phyloP scores from a whole-genome alignment of 92 coral and sea anemone genomes.

The Umimayanthus chanpuru region DNA sequence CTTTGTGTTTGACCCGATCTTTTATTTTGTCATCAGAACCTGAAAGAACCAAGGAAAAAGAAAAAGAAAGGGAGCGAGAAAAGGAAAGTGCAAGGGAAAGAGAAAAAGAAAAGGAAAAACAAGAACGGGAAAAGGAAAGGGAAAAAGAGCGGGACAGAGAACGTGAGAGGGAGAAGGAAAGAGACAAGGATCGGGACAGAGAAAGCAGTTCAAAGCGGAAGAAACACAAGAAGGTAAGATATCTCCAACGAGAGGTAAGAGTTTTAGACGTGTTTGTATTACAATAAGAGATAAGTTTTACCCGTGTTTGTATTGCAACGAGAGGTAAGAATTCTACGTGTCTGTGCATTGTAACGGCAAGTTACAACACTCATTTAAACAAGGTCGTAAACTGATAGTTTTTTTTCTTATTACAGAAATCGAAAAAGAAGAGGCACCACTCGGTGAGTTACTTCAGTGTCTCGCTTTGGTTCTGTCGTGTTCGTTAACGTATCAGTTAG shows the following conservation, averaged over 20 bases:
- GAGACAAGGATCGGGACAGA: constrained; percentile 61
- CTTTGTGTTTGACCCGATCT: neutral
- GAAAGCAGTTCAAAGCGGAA: constrained; percentile 65
- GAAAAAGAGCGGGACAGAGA: constrained; percentile 23
- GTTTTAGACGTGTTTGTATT: neutral
- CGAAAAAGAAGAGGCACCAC: constrained; percentile 96
- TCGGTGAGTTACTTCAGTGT: constrained; percentile 65
- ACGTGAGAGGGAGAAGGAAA: constrained; percentile 19
- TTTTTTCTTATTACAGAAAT: constrained; percentile 71
- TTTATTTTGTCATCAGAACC: neutral
- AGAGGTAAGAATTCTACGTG: neutral
- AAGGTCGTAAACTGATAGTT: neutral
- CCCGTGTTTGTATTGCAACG: neutral
- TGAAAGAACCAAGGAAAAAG: constrained; percentile 47
- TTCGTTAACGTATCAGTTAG: too few species aligned
- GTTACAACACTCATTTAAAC: too few species aligned
- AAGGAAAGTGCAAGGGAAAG: constrained; percentile 22
- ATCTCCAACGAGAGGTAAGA: neutral
- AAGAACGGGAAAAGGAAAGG: neutral
- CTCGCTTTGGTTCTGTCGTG: neutral
- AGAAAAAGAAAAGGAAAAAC: neutral
- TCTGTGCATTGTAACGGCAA: neutral
- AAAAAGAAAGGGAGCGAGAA: constrained; percentile 41
- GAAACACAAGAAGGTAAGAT: constrained; percentile 84
- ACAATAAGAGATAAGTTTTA: neutral